Percentiles rank a stretch among this genome's conserved stretches.
Conservation (phyloP, 2,113 vertebrate genomes). For the Colius striatus region DNA sequence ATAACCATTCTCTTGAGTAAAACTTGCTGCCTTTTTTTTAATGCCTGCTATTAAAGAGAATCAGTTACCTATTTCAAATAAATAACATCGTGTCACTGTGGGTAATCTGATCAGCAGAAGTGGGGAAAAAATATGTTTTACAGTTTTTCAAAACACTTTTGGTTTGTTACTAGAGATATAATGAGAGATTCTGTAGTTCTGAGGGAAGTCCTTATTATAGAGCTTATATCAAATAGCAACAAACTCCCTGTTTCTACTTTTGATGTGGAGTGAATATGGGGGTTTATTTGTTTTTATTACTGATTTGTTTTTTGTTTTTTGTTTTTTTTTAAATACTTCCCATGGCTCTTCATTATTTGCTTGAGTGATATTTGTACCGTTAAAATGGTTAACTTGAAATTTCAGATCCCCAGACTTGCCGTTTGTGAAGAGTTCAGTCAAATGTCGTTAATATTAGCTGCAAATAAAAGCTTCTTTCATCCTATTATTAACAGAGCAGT, state of each 20-base stretch:
- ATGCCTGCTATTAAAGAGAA: neutral
- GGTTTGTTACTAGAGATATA: neutral
- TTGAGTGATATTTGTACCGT: neutral
- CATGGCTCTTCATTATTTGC: neutral
- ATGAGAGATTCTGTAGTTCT: neutral
- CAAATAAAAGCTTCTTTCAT: neutral
- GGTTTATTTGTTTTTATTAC: neutral
- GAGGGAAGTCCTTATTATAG: neutral
- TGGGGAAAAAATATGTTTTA: neutral
- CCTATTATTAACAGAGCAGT: neutral
- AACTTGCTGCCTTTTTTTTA: neutral
- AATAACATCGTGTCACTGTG: neutral
- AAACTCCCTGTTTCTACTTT: neutral
- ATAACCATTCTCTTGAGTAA: constrained; percentile 32
- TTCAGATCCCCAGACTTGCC: accelerated
- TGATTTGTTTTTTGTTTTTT: neutral
- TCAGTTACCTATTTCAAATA: neutral
- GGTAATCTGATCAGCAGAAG: neutral
- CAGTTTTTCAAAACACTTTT: neutral
- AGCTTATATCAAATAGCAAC: neutral
- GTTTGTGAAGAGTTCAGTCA: neutral
- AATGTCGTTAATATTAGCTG: neutral
- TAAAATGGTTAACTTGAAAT: neutral
- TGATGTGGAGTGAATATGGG: too few relatives aligned
- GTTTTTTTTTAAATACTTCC: neutral